Percentiles rank a stretch among this genome's conserved stretches.
These are phyloP conservation scores for Tor tambroides DNA, from an alignment of 2,113 vertebrate species.

Conservation along the genomic window DNA sequence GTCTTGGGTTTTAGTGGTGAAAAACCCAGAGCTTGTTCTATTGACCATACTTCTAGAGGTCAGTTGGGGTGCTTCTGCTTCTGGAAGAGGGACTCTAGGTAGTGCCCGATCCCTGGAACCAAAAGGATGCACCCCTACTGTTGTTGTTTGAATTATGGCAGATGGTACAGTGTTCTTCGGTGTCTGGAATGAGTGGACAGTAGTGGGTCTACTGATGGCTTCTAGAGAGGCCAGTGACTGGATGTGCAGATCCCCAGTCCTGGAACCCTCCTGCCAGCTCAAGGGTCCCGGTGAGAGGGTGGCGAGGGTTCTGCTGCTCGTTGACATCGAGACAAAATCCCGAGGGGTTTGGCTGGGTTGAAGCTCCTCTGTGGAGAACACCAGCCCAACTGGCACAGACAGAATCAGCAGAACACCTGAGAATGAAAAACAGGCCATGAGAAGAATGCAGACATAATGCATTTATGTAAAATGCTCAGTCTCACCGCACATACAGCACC, in stretches of 20 bases:
- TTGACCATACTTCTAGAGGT: conserved; percentile 38
- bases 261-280: conserved; percentile 68
- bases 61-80: conserved; percentile 22
- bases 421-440: not conserved
- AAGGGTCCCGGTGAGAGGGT: conserved; percentile 52
- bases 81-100: not conserved
- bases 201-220: conserved; percentile 14
- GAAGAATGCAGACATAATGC: not conserved
- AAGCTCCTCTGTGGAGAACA: conserved; percentile 83
- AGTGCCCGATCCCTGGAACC: not conserved
- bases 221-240: conserved; percentile 31
- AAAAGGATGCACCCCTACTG: conserved; percentile 1
- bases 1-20: conserved; percentile 53
- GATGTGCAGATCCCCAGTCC: conserved; percentile 64
- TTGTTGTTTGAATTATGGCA: not conserved
- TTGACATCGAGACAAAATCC: conserved; percentile 78
- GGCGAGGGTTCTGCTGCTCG: conserved; percentile 63
- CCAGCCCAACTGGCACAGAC: conserved; percentile 86
- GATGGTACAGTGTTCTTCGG: conserved; percentile 17
- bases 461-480: not conserved
- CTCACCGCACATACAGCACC: not conserved
- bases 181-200: conserved; percentile 24
- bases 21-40: conserved; percentile 44
- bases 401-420: conserved; percentile 91
- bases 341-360: conserved; percentile 78